Conservation (phyloP, 2,113 vertebrate species). For the Theristicus caerulescens region DNA sequence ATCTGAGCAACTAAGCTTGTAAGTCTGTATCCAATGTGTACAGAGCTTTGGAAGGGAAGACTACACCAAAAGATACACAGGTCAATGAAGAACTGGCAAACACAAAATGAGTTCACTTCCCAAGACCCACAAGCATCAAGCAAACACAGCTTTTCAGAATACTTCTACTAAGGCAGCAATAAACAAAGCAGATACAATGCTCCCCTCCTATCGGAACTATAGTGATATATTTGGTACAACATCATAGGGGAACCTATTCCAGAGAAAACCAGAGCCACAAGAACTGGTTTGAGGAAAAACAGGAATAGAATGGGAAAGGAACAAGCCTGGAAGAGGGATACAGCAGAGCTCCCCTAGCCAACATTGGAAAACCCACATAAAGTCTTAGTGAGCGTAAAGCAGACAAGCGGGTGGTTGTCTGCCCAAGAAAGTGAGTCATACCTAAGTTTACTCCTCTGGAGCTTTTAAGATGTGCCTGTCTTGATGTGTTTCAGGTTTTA, state of each 20-base stretch:
- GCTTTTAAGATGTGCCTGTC: neutral
- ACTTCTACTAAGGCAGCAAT: neutral
- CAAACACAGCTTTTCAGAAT: neutral
- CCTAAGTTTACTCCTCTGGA: neutral
- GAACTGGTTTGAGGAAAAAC: neutral
- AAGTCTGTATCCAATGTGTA: fast-evolving
- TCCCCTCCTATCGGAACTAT: fast-evolving
- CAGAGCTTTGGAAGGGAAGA: neutral
- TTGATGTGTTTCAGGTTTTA: fast-evolving
- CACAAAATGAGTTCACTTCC: neutral
- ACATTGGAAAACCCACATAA: fast-evolving
- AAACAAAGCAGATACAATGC: neutral
- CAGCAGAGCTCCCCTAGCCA: neutral
- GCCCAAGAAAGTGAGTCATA: neutral
- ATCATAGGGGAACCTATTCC: neutral
- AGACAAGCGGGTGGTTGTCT: neutral
- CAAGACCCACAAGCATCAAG: neutral
- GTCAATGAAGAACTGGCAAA: neutral
- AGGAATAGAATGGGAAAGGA: neutral
- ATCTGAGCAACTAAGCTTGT: neutral
- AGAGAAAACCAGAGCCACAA: neutral
- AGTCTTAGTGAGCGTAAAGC: fast-evolving
- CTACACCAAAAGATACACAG: fast-evolving
- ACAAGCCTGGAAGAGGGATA: neutral
- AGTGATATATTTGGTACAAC: fast-evolving